Evolutionary conservation across 2,888 invertebrate species (phyloP).

Genomic region (Latheticus oryzae): DNA sequence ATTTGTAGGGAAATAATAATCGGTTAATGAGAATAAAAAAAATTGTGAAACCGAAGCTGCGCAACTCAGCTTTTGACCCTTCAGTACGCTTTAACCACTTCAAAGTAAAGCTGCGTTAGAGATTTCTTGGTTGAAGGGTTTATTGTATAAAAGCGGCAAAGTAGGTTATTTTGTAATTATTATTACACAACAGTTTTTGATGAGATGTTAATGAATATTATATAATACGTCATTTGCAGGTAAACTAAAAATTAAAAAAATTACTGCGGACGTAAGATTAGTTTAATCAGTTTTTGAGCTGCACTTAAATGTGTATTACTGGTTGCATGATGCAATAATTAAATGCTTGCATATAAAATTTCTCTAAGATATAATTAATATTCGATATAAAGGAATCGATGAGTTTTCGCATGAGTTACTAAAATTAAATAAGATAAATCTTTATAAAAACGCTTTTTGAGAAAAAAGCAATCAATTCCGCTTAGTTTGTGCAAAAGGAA

Average conservation of each 20-base stretch:
- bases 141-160: slow-evolving; percentile 26
- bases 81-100: slow-evolving; percentile 45
- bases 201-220: slow-evolving; percentile 23
- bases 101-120: slow-evolving; percentile 43
- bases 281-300: too few relatives aligned
- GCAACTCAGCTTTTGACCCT: slow-evolving; percentile 46
- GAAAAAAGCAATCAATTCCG: too few relatives aligned
- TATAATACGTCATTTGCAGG: slow-evolving; percentile 15
- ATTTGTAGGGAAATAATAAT: slow-evolving; percentile 29
- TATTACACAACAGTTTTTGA: slow-evolving; percentile 28
- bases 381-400: too few relatives aligned
- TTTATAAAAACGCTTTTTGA: too few relatives aligned
- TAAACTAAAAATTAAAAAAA: background rate
- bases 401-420: too few relatives aligned
- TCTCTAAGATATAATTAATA: too few relatives aligned
- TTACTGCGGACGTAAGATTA: too few relatives aligned
- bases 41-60: slow-evolving; percentile 16
- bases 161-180: slow-evolving; percentile 34
- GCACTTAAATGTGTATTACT: too few relatives aligned
- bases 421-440: too few relatives aligned
- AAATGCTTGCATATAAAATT: too few relatives aligned
- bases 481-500: too few relatives aligned
- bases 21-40: slow-evolving; percentile 8
- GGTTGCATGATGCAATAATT: too few relatives aligned
- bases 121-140: slow-evolving; percentile 34